A percentile compares a stretch with the other conserved stretches of the same genome.
Conservation (phyloP, 2,888 invertebrate species). For the Didymodactylos carnosus region DNA sequence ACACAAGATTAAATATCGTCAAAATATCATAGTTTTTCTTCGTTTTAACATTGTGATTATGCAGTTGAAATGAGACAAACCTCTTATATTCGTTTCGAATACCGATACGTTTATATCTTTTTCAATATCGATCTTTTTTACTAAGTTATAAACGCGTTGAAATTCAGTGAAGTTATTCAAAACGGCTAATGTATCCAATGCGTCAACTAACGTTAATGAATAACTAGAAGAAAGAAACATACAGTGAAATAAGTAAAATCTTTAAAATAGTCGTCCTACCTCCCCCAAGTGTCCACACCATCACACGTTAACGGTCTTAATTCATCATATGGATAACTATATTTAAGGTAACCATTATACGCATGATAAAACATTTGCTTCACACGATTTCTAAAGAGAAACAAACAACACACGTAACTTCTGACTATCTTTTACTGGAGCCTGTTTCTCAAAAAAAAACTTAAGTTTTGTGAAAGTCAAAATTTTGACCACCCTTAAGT, state of each 20-base stretch:
- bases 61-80: too few species aligned
- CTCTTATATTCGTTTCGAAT: conserved; percentile 92
- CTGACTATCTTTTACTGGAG: too few species aligned
- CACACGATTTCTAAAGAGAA: not conserved
- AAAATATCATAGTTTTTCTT: too few species aligned
- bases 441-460: too few species aligned
- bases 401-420: too few species aligned
- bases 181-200: conserved; percentile 67
- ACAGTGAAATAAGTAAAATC: too few species aligned
- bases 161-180: conserved; percentile 94
- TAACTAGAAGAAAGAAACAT: too few species aligned
- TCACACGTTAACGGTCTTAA: conserved; percentile 81
- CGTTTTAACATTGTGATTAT: too few species aligned
- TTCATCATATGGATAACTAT: conserved; percentile 90
- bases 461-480: too few species aligned
- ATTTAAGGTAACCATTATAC: conserved; percentile 73
- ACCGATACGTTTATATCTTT: conserved; percentile 95
- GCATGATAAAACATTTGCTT: conserved; percentile 14
- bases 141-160: conserved; percentile 59
- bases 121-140: conserved; percentile 40
- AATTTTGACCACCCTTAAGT: too few species aligned
- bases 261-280: not conserved
- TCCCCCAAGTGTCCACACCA: conserved; percentile 19
- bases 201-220: conserved; percentile 62
- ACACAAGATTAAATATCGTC: not conserved